Evolutionary conservation across 2,797 vertebrate species (phyloP).

Genomic region (Peromyscus aztecus): DNA sequence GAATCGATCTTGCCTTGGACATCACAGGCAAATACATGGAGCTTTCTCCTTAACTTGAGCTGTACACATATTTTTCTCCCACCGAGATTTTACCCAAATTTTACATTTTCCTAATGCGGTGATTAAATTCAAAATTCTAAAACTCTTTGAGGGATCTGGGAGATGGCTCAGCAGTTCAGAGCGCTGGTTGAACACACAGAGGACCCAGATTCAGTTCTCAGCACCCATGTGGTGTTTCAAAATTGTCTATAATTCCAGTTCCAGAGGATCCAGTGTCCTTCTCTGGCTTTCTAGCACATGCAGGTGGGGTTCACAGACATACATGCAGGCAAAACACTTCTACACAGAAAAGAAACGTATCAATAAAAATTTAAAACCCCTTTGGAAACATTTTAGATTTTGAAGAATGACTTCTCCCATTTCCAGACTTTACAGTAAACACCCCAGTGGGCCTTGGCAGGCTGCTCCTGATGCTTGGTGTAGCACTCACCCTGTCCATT

Average conservation of each 20-base stretch:
- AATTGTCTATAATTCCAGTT: background rate
- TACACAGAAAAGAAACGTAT: background rate
- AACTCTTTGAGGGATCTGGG: background rate
- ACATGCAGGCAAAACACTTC: background rate
- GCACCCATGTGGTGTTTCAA: background rate
- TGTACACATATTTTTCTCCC: background rate
- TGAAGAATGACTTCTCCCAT: slow-evolving; percentile 70
- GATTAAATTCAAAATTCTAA: slow-evolving; percentile 62
- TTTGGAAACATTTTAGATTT: slow-evolving; percentile 35
- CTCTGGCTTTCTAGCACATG: background rate
- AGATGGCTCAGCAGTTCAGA: background rate
- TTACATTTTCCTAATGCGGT: slow-evolving; percentile 44
- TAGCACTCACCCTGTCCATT: slow-evolving; percentile 66
- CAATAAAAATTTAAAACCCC: background rate
- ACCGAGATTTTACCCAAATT: slow-evolving; percentile 38
- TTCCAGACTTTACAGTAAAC: slow-evolving; percentile 56
- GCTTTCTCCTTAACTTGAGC: background rate
- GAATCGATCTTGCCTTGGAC: background rate
- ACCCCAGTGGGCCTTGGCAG: slow-evolving; percentile 64
- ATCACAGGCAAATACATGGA: slow-evolving; percentile 40
- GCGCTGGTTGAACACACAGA: background rate
- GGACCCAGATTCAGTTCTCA: background rate
- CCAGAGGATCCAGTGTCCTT: background rate
- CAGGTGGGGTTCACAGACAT: background rate
- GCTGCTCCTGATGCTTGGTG: slow-evolving; percentile 63